These are phyloP conservation scores for Drosophila paranaensis DNA, from an alignment of 2,888 invertebrate genomes.

Conservation along the genomic window DNA sequence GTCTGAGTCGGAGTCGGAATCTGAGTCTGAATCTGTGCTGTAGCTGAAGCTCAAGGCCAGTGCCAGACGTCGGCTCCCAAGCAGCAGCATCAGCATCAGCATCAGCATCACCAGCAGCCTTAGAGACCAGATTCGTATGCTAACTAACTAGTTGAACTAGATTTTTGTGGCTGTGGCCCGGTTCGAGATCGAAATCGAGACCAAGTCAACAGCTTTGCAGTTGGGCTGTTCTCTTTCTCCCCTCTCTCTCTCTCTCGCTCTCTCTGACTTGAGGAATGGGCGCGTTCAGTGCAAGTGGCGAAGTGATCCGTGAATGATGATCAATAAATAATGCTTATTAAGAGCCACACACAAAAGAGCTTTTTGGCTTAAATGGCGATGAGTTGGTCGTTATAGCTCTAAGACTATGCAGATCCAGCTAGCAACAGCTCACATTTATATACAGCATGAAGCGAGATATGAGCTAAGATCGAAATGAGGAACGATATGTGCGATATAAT, in stretches of 20 bases:
- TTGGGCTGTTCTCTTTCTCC: constrained; percentile 7
- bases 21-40: constrained; percentile 13
- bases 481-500: too few relatives aligned
- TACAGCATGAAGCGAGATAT: background rate
- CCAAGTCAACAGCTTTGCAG: constrained; percentile 9
- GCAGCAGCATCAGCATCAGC: background rate
- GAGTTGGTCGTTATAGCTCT: background rate
- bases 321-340: constrained; percentile 2
- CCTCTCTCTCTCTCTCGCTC: constrained; percentile 3
- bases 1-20: constrained; percentile 6
- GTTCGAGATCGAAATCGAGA: constrained; percentile 20
- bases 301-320: constrained; percentile 12
- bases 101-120: constrained; percentile 35
- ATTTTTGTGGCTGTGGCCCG: constrained; percentile 44
- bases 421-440: background rate
- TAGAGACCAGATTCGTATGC: constrained; percentile 55
- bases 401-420: background rate
- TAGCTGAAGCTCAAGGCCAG: constrained; percentile 65
- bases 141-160: constrained; percentile 77
- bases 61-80: constrained; percentile 27
- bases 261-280: background rate
- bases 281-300: constrained; percentile 7
- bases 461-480: background rate
- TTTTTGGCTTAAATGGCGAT: background rate
- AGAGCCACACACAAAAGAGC: background rate